A percentile compares a stretch with the other conserved stretches of the same genome.
Conservation (phyloP, 2,888 invertebrate genomes). For the Gymnocheta viridis region DNA sequence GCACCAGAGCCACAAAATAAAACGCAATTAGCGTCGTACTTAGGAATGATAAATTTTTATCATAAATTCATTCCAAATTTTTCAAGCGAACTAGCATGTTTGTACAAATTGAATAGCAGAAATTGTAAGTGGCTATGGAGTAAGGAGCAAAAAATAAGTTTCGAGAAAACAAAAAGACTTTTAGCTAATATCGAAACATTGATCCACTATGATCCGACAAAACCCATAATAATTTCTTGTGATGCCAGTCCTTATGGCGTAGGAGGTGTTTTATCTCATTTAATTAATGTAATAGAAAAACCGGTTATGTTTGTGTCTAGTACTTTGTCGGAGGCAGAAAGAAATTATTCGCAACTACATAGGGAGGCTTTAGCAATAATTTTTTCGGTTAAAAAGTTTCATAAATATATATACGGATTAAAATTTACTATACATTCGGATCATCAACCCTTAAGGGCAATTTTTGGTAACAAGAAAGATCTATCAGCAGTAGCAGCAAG, state of each 20-base stretch:
- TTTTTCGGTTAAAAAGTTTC: slow-evolving; percentile 44
- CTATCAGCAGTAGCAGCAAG: slow-evolving; percentile 26
- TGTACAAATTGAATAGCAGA: slow-evolving; percentile 48
- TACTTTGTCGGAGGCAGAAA: slow-evolving; percentile 8
- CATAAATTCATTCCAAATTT: neutral
- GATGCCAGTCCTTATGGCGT: too few species aligned
- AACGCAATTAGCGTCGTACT: slow-evolving; percentile 8
- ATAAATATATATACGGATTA: slow-evolving; percentile 52
- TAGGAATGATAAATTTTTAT: slow-evolving; percentile 15
- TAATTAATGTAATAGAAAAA: slow-evolving; percentile 43
- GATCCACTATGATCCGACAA: slow-evolving; percentile 41
- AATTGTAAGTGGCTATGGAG: slow-evolving; percentile 48
- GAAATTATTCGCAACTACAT: slow-evolving; percentile 53
- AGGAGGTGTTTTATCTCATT: slow-evolving; percentile 51
- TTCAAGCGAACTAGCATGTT: slow-evolving; percentile 41
- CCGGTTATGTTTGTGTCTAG: slow-evolving; percentile 55
- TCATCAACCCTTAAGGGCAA: slow-evolving; percentile 47
- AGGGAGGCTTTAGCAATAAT: slow-evolving; percentile 49
- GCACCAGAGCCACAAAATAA: slow-evolving; percentile 13
- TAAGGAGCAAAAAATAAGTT: neutral
- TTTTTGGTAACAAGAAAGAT: slow-evolving; percentile 42
- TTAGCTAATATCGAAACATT: slow-evolving; percentile 28
- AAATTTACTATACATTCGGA: slow-evolving; percentile 48
- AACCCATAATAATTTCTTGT: slow-evolving; percentile 48
- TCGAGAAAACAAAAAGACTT: slow-evolving; percentile 49